Percentiles rank a stretch among this genome's conserved stretches.
These are phyloP conservation scores for Tiphia femorata DNA, from an alignment of 2,888 invertebrate species.

Conservation along the genomic window DNA sequence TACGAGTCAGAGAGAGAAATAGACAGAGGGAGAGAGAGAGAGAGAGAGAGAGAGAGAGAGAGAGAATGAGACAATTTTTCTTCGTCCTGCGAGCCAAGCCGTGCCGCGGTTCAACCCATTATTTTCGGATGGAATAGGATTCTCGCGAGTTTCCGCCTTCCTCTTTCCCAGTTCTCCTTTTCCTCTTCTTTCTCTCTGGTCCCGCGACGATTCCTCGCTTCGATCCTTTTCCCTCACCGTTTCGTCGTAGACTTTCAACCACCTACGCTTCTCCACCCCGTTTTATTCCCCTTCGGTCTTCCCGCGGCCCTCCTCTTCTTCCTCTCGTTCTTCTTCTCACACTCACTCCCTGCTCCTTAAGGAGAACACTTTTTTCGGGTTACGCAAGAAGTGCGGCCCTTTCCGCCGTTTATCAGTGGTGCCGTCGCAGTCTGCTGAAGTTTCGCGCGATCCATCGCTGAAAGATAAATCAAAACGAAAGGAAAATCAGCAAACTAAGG, in stretches of 20 bases:
- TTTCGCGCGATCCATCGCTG: slow-evolving; percentile 61
- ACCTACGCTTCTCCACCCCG: no score
- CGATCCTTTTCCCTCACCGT: slow-evolving; percentile 8
- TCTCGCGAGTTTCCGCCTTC: background rate
- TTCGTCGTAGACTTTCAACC: no score
- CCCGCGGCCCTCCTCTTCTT: background rate
- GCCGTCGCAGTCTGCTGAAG: slow-evolving; percentile 37
- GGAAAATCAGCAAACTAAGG: slow-evolving; percentile 48
- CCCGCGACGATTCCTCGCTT: slow-evolving; percentile 2
- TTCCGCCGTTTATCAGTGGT: slow-evolving; percentile 42
- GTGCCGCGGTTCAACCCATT: slow-evolving; percentile 52
- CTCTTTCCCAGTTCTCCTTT: background rate
- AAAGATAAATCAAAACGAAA: slow-evolving; percentile 55
- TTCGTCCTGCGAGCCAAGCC: slow-evolving; percentile 12
- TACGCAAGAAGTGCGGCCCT: slow-evolving; percentile 32
- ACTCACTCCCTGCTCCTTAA: slow-evolving; percentile 11
- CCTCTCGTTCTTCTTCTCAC: no score
- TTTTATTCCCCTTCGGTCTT: no score
- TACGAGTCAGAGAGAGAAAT: background rate
- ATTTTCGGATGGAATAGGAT: slow-evolving; percentile 30
- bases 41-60: background rate
- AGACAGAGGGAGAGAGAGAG: background rate
- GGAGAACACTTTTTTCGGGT: slow-evolving; percentile 43
- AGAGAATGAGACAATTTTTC: background rate
- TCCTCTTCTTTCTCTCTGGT: background rate